Conservation (phyloP, 2,888 invertebrate species). For the Drosophila longiperda region DNA sequence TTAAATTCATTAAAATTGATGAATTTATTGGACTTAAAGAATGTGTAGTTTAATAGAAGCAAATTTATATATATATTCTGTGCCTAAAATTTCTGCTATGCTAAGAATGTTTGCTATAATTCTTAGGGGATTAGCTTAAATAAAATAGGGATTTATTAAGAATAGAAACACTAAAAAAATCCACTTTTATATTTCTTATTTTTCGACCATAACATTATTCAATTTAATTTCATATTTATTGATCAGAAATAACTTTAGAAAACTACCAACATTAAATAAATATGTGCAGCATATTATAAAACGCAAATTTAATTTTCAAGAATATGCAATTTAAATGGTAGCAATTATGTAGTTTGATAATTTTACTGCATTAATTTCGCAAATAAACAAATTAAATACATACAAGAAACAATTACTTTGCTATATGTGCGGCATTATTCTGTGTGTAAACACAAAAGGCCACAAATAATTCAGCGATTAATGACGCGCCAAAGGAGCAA, state of each 20-base stretch:
- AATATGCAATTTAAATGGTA: background rate
- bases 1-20: background rate
- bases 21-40: background rate
- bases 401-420: constrained; percentile 7
- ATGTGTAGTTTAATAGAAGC: background rate
- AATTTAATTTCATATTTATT: background rate
- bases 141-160: constrained; percentile 2
- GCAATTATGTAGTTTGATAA: constrained; percentile 1
- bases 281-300: background rate
- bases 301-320: background rate
- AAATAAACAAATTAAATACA: constrained; percentile 33
- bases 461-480: constrained; percentile 39
- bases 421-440: constrained; percentile 44
- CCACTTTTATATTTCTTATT: background rate
- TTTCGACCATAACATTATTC: background rate
- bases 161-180: background rate
- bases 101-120: background rate
- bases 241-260: background rate
- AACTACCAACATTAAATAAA: background rate
- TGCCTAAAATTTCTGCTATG: constrained; percentile 4
- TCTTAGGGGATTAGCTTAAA: constrained; percentile 5
- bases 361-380: background rate
- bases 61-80: background rate
- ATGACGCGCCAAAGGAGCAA: constrained; percentile 19
- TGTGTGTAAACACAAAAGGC: constrained; percentile 40